Percentiles rank a stretch among this genome's conserved stretches.
phyloP scores from a whole-genome alignment of 2,888 invertebrate species.

The Cabera pusaria region DNA sequence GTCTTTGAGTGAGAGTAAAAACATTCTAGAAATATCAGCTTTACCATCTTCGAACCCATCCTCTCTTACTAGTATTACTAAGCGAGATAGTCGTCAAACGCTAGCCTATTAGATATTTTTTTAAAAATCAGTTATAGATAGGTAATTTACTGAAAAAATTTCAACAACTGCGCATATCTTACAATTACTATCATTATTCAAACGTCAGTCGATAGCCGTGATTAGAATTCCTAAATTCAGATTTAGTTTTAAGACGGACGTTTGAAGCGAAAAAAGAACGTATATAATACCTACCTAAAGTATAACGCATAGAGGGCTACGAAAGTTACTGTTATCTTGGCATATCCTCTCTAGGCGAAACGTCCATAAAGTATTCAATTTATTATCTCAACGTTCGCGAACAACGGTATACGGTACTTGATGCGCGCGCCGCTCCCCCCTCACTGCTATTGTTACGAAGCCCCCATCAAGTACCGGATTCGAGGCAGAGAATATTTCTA shows the following conservation, averaged over 20 bases:
- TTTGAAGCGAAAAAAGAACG: conserved; percentile 56
- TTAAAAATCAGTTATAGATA: too few relatives aligned
- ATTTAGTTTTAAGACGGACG: conserved; percentile 61
- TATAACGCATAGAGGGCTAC: conserved; percentile 70
- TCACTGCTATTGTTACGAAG: conserved; percentile 83
- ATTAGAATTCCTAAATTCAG: conserved; percentile 38
- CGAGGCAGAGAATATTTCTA: conserved; percentile 66
- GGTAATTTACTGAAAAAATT: too few relatives aligned
- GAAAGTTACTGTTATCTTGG: conserved; percentile 85
- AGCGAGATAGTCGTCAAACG: too few relatives aligned
- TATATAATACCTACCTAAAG: conserved; percentile 56
- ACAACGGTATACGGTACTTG: conserved; percentile 66
- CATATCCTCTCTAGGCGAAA: conserved; percentile 83
- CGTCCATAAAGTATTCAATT: conserved; percentile 71
- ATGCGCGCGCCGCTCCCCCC: conserved; percentile 77
- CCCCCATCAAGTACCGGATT: conserved; percentile 69
- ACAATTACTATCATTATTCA: too few relatives aligned
- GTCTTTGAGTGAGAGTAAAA: too few relatives aligned
- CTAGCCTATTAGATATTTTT: too few relatives aligned
- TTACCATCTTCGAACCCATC: too few relatives aligned
- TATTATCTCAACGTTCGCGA: conserved; percentile 64
- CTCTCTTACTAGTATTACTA: too few relatives aligned
- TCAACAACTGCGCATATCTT: too few relatives aligned
- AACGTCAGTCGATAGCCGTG: too few relatives aligned
- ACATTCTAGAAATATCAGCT: too few relatives aligned